Evolutionary conservation across 2,797 vertebrate species (phyloP), one percentile per base, ranked within the genome.

Genomic region (Enteromius mattozi): DNA sequence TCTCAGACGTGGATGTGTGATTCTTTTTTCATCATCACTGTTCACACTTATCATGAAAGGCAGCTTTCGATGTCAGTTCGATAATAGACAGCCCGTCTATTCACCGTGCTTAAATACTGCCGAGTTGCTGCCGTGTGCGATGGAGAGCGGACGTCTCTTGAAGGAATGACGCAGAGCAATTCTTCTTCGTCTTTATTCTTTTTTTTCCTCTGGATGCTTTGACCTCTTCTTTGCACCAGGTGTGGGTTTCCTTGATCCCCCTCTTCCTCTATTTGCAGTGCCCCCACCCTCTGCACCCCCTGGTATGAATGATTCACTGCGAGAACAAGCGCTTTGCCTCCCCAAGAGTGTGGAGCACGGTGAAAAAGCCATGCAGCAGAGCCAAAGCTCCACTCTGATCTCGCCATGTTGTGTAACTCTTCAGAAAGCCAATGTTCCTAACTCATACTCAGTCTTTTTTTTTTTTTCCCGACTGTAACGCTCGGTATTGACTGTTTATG

Each of bases 401-500:
- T 95, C 91, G 72, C 92, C 89, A 86, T 93, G 93, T 95, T 95
- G 95, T 96, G 94, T 95, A 96, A 96, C 94, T 92, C 92, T 93
- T 93, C 92, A 94, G 94, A 94, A 94, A 93, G 91, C 86, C 81
- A 87, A 92, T 91, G 89, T 94, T 95, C 83, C 93, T 93, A 84
- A 78, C 90, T 89, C 88, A 92, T 93, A 92, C 91, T 88, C 69
- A 74, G 66, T 65, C 71, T 88, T 79, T 93, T 90, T 92, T 88
- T 78, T 93, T 90, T 92, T 91, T 92, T 89, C 91, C 91, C 92
- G 92, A 89, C 93, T 94, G 94, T 95, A 94, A 93, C 92, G 93
- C 94, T 93, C 93, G 90, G 94, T 96, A 96, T 96, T 93, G 95
- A 96, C 95, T 95, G 94, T 94, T 95, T 95, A 92, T 94, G 94